Base-by-base conservation (phyloP, 2,113 vertebrate species). In the Thunnus maccoyii region DNA sequence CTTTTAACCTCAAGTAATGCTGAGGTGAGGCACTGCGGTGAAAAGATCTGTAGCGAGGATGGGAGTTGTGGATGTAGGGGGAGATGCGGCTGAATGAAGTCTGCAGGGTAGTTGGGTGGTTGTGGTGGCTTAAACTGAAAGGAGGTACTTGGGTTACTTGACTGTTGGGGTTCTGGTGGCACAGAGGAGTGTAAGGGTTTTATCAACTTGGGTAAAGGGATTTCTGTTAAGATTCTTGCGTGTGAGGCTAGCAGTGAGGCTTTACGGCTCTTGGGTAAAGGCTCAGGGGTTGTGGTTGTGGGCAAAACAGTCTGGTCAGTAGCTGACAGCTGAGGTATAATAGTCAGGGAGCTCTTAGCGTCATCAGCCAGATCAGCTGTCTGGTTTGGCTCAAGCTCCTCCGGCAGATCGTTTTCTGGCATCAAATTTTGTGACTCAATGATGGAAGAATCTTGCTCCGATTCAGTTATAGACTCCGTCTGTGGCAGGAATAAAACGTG, bases 11-110 rank as follows among this genome's bases (percentile, higher is more conserved):
- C 17, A 3, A 94, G 69, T 2, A 92, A 76, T 0, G 88, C 56
- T 16, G 93, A 94, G 3, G 89, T 94, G 72, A 94, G 91, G 68
- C 12, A 68, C 54, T 52, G 70, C 0, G 84, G 78, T 12, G 90
- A 91, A 65, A 94, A 94, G 0, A 91, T 16, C 44, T 79, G 36
- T 0, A 90, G 78, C 1, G 78, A 76, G 1, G 84, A 9, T 1
- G 84, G 85, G 14, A 90, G 77, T 0, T 73, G 13, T 18, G 46
- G 32, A 16, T 47, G 22, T 50, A 13, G 27, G 0, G 66, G 47
- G 12, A 62, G 30, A 47, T 3, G 5, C 0, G 61, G 48, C 18
- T 56, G 51, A 12, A 10, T 0, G 1, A n/a, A 30, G 3, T 5
- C 2, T 11, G 51, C 15, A 48, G 50, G 47, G 18, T 6, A 14